Conservation (phyloP, 2,888 invertebrate species). For the Amphipyra berbera region DNA sequence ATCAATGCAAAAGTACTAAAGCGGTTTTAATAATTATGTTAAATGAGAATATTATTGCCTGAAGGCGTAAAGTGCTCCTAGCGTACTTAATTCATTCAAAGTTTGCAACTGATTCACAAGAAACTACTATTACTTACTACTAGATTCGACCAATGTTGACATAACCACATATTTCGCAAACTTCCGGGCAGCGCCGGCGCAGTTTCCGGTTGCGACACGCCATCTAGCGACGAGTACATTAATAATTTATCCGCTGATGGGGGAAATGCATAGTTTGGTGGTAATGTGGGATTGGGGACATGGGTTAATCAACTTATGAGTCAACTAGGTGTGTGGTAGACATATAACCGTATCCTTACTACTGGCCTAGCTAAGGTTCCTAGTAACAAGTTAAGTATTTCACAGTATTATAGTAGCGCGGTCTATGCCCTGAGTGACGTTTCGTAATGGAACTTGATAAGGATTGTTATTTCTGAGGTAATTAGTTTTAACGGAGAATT, state of each 20-base stretch:
- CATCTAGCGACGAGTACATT: conserved; percentile 25
- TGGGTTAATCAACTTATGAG: conserved; percentile 5
- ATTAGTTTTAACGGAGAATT: not conserved
- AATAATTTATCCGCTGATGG: conserved; percentile 22
- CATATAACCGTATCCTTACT: not conserved
- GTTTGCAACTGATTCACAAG: conserved; percentile 22
- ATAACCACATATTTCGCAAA: conserved; percentile 35
- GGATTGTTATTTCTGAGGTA: not conserved
- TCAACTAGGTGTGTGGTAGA: conserved; percentile 10
- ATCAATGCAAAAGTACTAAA: not conserved
- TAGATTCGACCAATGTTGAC: conserved; percentile 21
- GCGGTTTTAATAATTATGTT: not conserved
- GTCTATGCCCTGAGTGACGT: not conserved
- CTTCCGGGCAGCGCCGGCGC: conserved; percentile 44
- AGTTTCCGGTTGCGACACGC: conserved; percentile 59
- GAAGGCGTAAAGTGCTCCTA: not conserved
- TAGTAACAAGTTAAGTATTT: not conserved
- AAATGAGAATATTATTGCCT: not conserved
- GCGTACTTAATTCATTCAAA: conserved; percentile 18
- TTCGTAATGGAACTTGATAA: conserved; percentile 17
- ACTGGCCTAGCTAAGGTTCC: not conserved
- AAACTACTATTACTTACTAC: conserved; percentile 13
- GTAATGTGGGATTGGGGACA: conserved; percentile 24
- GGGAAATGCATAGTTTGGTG: conserved; percentile 29
- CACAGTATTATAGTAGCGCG: not conserved